Evolutionary conservation across 2,113 vertebrate species (phyloP).

Genomic region (Laticauda colubrina): DNA sequence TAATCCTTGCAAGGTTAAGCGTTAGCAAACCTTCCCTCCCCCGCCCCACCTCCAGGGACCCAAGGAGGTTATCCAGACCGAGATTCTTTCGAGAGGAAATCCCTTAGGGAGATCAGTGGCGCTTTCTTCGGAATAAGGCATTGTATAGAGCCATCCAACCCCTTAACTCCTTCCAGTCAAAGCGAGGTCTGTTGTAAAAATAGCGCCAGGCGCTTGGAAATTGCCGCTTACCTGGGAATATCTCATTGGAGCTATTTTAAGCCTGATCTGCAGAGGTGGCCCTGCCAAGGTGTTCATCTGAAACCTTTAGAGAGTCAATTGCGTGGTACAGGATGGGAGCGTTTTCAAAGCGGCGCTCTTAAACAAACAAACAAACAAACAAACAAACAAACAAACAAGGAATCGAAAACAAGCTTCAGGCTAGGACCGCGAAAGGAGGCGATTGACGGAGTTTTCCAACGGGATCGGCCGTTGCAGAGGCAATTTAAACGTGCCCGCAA

Average conservation of each 20-base stretch:
- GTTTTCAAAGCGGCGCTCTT: background rate
- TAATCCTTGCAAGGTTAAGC: constrained; percentile 36
- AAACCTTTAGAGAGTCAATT: background rate
- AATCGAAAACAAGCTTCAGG: background rate
- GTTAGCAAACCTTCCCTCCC: background rate
- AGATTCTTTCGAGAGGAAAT: background rate
- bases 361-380: background rate
- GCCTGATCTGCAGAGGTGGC: too few relatives aligned
- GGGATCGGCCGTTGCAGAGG: constrained; percentile 29
- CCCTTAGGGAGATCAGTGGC: background rate
- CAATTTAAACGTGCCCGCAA: constrained; percentile 33
- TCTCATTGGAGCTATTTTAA: background rate
- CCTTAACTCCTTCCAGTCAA: background rate
- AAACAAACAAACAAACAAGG: background rate
- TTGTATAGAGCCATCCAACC: background rate
- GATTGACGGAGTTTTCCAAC: constrained; percentile 44
- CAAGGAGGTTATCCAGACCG: background rate
- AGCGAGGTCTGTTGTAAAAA: background rate
- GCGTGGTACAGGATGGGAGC: background rate
- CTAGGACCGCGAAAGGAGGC: background rate
- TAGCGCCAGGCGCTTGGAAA: background rate
- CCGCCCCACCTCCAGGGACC: fast-evolving
- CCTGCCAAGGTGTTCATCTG: background rate
- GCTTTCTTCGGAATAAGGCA: background rate
- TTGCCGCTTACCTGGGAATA: background rate